A percentile compares a stretch with the other conserved stretches of the same genome.
phyloP scores from a whole-genome alignment of 30 jellyfish, hydroid and myxozoan species.

The Aurelia sp. region DNA sequence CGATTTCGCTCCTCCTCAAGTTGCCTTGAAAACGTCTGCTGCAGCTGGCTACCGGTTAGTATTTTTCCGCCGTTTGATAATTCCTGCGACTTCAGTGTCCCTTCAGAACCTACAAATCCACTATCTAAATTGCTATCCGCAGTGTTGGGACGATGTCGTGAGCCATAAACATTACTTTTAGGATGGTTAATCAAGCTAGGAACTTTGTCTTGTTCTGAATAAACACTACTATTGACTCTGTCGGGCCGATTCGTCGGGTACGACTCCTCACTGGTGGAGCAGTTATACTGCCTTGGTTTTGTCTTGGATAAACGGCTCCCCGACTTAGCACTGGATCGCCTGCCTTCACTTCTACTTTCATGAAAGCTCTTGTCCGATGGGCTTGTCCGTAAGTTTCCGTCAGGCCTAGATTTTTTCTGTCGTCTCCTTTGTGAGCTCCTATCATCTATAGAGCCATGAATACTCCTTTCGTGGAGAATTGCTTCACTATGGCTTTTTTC shows the following conservation, averaged over 20 bases:
- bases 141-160: conserved; percentile 78
- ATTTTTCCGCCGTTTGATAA: conserved; percentile 23
- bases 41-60: background rate
- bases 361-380: conserved; percentile 27
- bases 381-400: conserved; percentile 16
- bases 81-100: conserved; percentile 73
- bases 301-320: conserved; percentile 70
- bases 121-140: conserved; percentile 82
- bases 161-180: conserved; percentile 34
- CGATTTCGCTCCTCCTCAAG: background rate
- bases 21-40: background rate
- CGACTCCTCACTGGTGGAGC: conserved; percentile 70
- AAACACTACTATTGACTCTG: conserved; percentile 66
- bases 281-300: conserved; percentile 11
- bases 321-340: conserved; percentile 45
- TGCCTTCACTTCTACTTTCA: conserved; percentile 43
- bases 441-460: conserved; percentile 4
- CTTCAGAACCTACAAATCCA: conserved; percentile 87
- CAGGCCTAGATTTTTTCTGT: background rate
- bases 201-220: conserved; percentile 75
- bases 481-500: background rate
- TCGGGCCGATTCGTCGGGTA: conserved; percentile 52
- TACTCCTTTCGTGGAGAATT: conserved; percentile 1
- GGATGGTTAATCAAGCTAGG: conserved; percentile 67
- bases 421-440: conserved; percentile 25